Evolutionary conservation across 2,888 invertebrate genomes (phyloP), one percentile per base, ranked within the genome.

Genomic region (Pristionchus arcanus): DNA sequence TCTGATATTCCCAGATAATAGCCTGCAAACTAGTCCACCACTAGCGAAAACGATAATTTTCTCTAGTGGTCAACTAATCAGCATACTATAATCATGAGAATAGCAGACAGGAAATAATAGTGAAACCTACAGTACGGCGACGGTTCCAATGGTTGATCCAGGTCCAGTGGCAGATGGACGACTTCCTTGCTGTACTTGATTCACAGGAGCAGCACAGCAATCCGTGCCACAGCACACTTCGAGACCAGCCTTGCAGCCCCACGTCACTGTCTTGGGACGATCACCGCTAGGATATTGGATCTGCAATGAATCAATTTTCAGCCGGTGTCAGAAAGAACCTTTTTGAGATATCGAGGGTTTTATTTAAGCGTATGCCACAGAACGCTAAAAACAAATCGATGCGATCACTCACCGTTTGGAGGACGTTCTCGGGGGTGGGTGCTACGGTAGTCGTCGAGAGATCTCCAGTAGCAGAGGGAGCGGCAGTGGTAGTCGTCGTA

Each of bases 261-360:
- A 94, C 21, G 93, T 92, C 55, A 94, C 91, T 25, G 91, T 90
- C 85, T 94, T 94, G 25, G 94, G 94, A 15, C 93, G 92, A 11
- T 94, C 91, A 19, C 94, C 94, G 87, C 95, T 92, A 4, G 90
- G 55, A 91, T 93, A 94, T 91, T 93, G 93, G 53, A 94, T 87
- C 94, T 94, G 89, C 89, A 94, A 92, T n/a, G 7, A 81, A n/a
- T 16, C 31, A 31, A 3, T 15, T 11, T 31, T 71, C 31, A 13
- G 1, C 31, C 9, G 4, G 15, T 31, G 9, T 19, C 11, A 68
- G 66, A 66, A 28, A 25, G 2, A n/a, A 42, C 42, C 42, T 3
- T 49, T 49, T 42, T 42, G 9, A 11, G 9, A 49, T 0, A 49
- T 49, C 42, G 42, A 49, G 4, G n/a, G n/a, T n/a, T n/a, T n/a